These are phyloP conservation scores for Nemoura dubitans DNA, from an alignment of 2,888 invertebrate genomes.

Conservation along the genomic window DNA sequence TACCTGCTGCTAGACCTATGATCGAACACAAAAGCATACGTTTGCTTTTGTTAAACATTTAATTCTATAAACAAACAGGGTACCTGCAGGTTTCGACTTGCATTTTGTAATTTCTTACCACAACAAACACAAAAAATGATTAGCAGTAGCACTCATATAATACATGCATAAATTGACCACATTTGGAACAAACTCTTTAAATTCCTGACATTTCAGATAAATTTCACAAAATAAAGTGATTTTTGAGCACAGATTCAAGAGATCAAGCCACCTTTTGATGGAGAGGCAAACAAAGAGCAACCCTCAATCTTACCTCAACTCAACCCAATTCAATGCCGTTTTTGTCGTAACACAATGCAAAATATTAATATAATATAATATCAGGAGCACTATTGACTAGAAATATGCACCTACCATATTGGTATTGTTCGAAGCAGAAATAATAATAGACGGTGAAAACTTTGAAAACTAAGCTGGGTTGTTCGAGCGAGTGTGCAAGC, in stretches of 20 bases:
- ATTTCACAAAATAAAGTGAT: not conserved
- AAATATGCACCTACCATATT: not conserved
- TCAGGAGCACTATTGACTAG: not conserved
- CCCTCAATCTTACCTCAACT: not conserved
- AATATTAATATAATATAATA: slow-evolving; percentile 18
- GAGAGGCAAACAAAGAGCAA: not conserved
- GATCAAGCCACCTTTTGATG: not conserved
- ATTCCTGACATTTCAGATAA: not conserved
- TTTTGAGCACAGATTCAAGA: not conserved
- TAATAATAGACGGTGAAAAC: not conserved
- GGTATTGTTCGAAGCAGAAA: not conserved
- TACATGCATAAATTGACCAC: no score
- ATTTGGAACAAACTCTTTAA: no score
- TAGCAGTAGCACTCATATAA: no score
- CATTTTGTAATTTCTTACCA: not conserved
- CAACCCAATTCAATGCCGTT: not conserved
- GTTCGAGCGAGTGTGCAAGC: slow-evolving; percentile 10
- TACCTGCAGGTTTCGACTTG: not conserved
- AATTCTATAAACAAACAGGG: not conserved
- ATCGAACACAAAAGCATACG: not conserved
- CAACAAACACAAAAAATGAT: not conserved
- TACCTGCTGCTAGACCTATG: not conserved
- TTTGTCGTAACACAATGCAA: not conserved
- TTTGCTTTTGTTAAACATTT: not conserved
- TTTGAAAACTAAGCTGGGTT: not conserved